Evolutionary conservation across 2,797 vertebrate species (phyloP).

Genomic region (Myripristis jacobus): DNA sequence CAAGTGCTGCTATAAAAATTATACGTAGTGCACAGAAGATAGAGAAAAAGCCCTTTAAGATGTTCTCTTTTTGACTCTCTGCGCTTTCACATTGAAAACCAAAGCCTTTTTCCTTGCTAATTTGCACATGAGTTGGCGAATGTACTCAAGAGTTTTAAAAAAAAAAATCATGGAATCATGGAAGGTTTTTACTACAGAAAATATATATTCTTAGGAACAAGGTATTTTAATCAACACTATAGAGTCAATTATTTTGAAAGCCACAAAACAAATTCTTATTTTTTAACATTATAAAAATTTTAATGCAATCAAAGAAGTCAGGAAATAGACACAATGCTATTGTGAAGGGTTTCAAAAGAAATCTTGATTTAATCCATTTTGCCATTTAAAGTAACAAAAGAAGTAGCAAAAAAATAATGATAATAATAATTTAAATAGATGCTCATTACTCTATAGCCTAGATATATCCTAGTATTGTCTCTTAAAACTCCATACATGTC

Average conservation of each 20-base stretch:
- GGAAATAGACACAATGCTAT: background rate
- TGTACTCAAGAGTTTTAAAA: background rate
- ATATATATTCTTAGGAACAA: background rate
- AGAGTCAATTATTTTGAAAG: too few species aligned
- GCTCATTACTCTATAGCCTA: background rate
- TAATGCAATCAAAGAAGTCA: background rate
- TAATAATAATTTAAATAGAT: background rate
- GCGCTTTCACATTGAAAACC: conserved; percentile 38
- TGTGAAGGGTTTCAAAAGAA: background rate
- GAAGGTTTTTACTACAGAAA: background rate
- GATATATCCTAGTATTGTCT: conserved; percentile 3
- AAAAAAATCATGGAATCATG: conserved; percentile 1
- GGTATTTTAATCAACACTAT: background rate
- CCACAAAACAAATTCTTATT: background rate
- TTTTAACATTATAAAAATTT: background rate
- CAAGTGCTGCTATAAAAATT: conserved; percentile 66
- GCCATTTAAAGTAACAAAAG: background rate
- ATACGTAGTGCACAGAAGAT: conserved; percentile 14
- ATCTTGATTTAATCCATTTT: background rate
- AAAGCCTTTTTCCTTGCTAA: conserved; percentile 43
- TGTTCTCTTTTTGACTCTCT: conserved; percentile 38
- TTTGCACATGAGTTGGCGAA: conserved; percentile 57
- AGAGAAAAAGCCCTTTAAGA: conserved; percentile 40
- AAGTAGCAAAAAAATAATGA: background rate
- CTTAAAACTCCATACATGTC: conserved; percentile 34